Percentiles rank a stretch among this genome's conserved stretches.
Evolutionary conservation across 2,888 invertebrate genomes (phyloP).

Genomic region (Petrolisthes cinctipes): DNA sequence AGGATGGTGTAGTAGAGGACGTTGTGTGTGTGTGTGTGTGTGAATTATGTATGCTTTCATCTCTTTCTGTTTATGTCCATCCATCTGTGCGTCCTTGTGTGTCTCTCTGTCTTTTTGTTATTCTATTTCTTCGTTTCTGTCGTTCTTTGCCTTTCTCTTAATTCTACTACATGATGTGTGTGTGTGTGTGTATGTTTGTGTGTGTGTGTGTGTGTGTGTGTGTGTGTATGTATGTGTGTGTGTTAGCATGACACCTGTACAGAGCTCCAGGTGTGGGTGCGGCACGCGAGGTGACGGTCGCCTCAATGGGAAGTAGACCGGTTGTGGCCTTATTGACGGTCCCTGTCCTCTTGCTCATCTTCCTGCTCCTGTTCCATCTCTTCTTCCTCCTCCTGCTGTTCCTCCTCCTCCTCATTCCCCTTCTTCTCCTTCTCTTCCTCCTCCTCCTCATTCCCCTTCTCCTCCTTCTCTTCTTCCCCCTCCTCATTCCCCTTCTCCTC

Average conservation of each 20-base stretch:
- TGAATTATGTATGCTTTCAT: not conserved
- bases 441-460: not conserved
- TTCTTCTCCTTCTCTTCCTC: constrained; percentile 10
- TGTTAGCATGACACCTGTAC: not conserved
- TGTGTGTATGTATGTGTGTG: not conserved
- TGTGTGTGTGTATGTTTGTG: not conserved
- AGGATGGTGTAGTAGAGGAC: not conserved
- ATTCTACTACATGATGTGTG: not conserved
- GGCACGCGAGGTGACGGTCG: constrained; percentile 46
- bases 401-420: constrained; percentile 21
- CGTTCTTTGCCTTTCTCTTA: too few species aligned
- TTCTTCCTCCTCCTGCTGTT: constrained; percentile 20
- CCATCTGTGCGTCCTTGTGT: not conserved
- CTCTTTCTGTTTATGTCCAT: not conserved
- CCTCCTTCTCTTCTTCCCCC: not conserved
- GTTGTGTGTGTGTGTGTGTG: not conserved
- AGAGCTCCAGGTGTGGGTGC: constrained; percentile 33
- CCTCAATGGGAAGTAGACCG: constrained; percentile 47
- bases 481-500: not conserved
- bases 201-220: not conserved
- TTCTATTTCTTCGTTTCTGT: not conserved
- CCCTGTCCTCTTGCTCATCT: constrained; percentile 23
- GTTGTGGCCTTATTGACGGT: constrained; percentile 45
- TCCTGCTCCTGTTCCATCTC: constrained; percentile 21
- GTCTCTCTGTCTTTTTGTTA: not conserved